Conservation (phyloP, 64 coral and sea anemone species). For the Platygyra sinensis region DNA sequence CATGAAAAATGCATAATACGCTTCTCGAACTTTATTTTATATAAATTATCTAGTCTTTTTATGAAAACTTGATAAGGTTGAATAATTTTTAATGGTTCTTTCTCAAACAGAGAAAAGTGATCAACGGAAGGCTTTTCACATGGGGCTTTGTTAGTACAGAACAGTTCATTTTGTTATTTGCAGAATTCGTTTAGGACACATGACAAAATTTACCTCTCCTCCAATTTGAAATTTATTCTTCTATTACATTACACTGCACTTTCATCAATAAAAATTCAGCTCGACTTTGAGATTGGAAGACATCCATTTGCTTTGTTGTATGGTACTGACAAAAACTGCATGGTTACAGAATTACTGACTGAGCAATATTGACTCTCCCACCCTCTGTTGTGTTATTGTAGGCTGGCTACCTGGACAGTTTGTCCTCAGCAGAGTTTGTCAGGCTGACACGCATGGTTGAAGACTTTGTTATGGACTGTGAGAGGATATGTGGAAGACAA, state of each 20-base stretch:
- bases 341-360: no score
- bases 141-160: conserved; percentile 23
- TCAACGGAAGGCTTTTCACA: background rate
- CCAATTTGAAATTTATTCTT: background rate
- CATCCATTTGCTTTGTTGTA: no score
- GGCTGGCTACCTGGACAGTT: conserved; percentile 95
- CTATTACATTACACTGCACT: background rate
- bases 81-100: background rate
- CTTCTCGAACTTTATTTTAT: no score
- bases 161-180: background rate
- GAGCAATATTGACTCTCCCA: background rate
- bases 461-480: conserved; percentile 95
- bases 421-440: conserved; percentile 94
- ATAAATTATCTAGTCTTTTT: no score
- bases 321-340: no score
- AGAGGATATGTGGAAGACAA: conserved; percentile 92
- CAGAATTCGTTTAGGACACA: background rate
- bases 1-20: no score
- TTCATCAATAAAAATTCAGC: background rate
- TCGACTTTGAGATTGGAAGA: background rate
- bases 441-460: conserved; percentile 89
- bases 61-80: no score
- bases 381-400: conserved; percentile 6
- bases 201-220: background rate
- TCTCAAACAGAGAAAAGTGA: background rate